Percentiles rank a stretch among this genome's conserved stretches.
phyloP scores from a whole-genome alignment of 1,140 invertebrate species.

The Aphis gossypii region DNA sequence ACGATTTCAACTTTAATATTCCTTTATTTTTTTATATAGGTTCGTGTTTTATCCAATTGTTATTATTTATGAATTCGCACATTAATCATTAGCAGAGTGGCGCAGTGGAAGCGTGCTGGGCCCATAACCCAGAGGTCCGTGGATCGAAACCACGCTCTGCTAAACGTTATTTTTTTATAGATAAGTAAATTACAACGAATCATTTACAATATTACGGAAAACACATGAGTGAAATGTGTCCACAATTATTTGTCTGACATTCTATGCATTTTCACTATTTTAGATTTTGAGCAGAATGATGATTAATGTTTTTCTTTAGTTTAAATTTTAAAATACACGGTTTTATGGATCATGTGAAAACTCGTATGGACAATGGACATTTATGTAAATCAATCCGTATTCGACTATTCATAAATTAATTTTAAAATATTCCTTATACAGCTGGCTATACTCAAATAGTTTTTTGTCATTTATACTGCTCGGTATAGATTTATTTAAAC shows the following conservation, averaged over 20 bases:
- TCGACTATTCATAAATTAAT: no score
- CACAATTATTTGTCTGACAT: not conserved
- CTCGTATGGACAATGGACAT: no score
- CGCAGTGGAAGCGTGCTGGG: slow-evolving; percentile 95
- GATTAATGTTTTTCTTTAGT: not conserved
- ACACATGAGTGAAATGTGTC: not conserved
- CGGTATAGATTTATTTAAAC: no score
- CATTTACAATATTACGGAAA: not conserved
- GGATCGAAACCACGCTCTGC: slow-evolving; percentile 96
- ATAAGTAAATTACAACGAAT: not conserved
- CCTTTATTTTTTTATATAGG: no score
- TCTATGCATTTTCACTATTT: not conserved
- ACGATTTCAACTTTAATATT: no score
- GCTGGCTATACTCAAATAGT: no score
- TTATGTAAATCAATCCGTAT: no score
- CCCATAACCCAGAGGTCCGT: slow-evolving; percentile 94
- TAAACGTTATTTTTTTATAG: slow-evolving; percentile 65
- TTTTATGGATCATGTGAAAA: no score
- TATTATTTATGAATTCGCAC: slow-evolving; percentile 65
- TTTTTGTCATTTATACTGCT: no score
- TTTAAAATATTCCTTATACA: no score
- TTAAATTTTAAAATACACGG: no score
- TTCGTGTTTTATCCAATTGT: no score
- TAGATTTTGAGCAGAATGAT: not conserved
- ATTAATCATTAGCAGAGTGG: slow-evolving; percentile 86